Evolutionary conservation across 2,113 vertebrate genomes (phyloP).

Genomic region (Scytalopus superciliaris): DNA sequence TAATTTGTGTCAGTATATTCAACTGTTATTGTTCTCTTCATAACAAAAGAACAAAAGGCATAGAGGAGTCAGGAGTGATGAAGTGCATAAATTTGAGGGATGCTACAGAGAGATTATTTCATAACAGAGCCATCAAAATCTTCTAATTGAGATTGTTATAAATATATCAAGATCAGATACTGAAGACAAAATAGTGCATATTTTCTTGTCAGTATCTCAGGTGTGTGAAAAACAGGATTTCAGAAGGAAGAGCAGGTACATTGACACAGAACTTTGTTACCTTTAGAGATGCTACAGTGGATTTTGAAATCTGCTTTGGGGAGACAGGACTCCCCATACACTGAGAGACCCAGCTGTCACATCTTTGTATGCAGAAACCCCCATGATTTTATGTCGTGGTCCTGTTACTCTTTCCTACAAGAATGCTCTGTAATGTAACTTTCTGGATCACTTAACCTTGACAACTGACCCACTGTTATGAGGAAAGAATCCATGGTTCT

Average conservation of each 20-base stretch:
- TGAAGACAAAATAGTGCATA: constrained; percentile 44
- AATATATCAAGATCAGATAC: constrained; percentile 47
- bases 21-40: constrained; percentile 34
- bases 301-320: neutral
- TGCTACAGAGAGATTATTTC: constrained; percentile 44
- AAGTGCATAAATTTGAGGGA: constrained; percentile 32
- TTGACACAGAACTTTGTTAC: neutral
- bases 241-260: neutral
- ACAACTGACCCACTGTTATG: too few relatives aligned
- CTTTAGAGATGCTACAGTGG: neutral
- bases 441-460: too few relatives aligned
- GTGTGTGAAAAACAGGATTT: neutral
- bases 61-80: constrained; percentile 28
- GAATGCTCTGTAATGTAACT: neutral
- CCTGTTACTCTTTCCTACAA: neutral
- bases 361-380: rapidly evolving
- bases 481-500: neutral
- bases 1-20: constrained; percentile 62
- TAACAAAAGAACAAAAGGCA: constrained; percentile 64
- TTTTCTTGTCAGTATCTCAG: constrained; percentile 4
- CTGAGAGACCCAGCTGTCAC: rapidly evolving
- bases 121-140: constrained; percentile 39
- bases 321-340: neutral
- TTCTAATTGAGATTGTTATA: constrained; percentile 49
- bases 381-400: rapidly evolving